Evolutionary conservation across 2,797 vertebrate species (phyloP).

Genomic region (Coluber constrictor): DNA sequence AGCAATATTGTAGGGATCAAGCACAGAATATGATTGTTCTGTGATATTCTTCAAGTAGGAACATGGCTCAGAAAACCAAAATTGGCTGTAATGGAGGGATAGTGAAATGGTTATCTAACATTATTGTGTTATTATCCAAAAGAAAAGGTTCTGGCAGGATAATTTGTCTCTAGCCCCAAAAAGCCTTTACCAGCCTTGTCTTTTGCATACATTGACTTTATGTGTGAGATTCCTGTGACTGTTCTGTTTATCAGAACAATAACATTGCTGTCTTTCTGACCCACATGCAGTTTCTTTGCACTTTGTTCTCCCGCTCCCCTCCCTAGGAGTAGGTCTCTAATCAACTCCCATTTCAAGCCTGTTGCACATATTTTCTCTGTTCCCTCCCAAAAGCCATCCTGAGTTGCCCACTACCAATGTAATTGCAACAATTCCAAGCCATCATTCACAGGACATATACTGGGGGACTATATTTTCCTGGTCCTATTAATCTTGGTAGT

Average conservation of each 20-base stretch:
- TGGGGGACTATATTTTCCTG: background rate
- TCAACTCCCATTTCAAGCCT: background rate
- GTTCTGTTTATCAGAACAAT: background rate
- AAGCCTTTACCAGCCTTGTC: background rate
- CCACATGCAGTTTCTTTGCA: background rate
- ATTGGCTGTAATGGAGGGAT: background rate
- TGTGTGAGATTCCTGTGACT: background rate
- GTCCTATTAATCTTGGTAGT: background rate
- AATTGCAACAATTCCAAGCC: background rate
- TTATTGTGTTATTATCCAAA: background rate
- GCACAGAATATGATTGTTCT: background rate
- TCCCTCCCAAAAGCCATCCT: background rate
- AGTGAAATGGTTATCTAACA: background rate
- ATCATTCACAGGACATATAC: background rate
- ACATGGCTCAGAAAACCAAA: background rate
- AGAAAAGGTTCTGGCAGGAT: background rate
- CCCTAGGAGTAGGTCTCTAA: background rate
- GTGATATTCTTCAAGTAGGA: background rate
- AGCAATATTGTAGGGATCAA: background rate
- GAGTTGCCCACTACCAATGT: background rate
- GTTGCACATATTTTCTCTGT: background rate
- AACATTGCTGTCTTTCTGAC: background rate
- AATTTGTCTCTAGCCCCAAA: background rate
- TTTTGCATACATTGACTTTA: background rate
- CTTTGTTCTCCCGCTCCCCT: background rate